phyloP scores from a whole-genome alignment of 1,140 invertebrate genomes.

The Anastrepha ludens region DNA sequence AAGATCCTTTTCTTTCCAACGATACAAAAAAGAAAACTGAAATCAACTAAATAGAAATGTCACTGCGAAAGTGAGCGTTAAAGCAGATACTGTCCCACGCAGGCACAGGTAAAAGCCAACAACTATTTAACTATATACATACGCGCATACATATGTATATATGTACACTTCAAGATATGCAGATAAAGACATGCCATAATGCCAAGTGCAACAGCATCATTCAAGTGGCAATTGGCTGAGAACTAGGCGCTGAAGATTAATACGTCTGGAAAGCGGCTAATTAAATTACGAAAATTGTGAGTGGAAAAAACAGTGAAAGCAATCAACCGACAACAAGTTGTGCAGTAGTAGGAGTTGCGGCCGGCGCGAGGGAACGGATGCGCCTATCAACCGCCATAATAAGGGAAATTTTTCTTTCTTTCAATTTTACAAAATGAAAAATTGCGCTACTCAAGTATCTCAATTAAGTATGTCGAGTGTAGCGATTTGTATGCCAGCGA shows the following conservation, averaged over 20 bases:
- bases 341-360: background rate
- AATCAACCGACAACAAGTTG: slow-evolving; percentile 30
- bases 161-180: slow-evolving; percentile 15
- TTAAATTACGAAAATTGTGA: slow-evolving; percentile 35
- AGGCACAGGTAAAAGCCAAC: slow-evolving; percentile 25
- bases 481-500: slow-evolving; percentile 27
- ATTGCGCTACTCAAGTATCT: slow-evolving; percentile 70
- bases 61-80: slow-evolving; percentile 26
- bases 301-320: slow-evolving; percentile 36
- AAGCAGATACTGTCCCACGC: background rate
- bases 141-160: background rate
- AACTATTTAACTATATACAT: background rate
- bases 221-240: slow-evolving; percentile 50
- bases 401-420: slow-evolving; percentile 52
- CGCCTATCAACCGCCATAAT: slow-evolving; percentile 48
- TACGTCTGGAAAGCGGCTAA: slow-evolving; percentile 49
- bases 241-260: slow-evolving; percentile 52
- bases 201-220: slow-evolving; percentile 43
- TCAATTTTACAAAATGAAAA: slow-evolving; percentile 64
- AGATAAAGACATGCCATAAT: slow-evolving; percentile 52
- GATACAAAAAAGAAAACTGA: background rate
- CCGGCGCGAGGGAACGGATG: slow-evolving; percentile 29
- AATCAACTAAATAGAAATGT: slow-evolving; percentile 47
- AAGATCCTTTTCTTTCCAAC: background rate
- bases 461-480: slow-evolving; percentile 63